Evolutionary conservation across 1,140 invertebrate species (phyloP).

Genomic region (Zaprionus camerounensis): DNA sequence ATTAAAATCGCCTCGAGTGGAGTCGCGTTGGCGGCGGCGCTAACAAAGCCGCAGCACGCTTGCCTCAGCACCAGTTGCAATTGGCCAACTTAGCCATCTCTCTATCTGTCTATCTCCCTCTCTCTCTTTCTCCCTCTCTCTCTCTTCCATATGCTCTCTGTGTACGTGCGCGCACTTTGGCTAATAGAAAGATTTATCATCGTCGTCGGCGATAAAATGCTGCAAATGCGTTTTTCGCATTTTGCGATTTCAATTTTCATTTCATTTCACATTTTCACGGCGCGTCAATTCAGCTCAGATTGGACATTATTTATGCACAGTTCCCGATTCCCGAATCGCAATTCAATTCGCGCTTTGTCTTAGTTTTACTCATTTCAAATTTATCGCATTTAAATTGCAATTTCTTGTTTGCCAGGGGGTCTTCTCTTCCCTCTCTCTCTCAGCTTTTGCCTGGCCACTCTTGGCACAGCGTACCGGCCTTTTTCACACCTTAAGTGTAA

Average conservation of each 20-base stretch:
- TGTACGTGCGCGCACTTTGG: conserved; percentile 56
- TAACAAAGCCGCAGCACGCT: conserved; percentile 54
- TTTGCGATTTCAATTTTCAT: conserved; percentile 77
- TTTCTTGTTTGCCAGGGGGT: conserved; percentile 64
- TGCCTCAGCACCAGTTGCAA: too few relatives aligned
- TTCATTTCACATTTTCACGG: conserved; percentile 67
- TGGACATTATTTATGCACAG: conserved; percentile 69
- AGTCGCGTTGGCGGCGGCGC: conserved; percentile 70
- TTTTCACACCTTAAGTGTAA: conserved; percentile 76
- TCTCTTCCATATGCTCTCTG: too few relatives aligned
- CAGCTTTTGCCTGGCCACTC: background rate
- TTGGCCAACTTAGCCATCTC: too few relatives aligned
- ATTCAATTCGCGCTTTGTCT: conserved; percentile 63
- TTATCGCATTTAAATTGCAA: conserved; percentile 83
- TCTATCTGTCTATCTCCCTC: background rate
- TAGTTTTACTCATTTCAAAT: conserved; percentile 57
- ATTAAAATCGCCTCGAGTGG: conserved; percentile 70
- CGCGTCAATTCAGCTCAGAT: conserved; percentile 62
- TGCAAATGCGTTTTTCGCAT: conserved; percentile 40
- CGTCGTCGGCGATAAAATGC: conserved; percentile 65
- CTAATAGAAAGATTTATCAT: conserved; percentile 84
- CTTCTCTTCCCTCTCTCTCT: conserved; percentile 2
- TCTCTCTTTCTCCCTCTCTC: background rate
- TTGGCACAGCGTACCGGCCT: conserved; percentile 2
- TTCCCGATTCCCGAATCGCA: conserved; percentile 19